Percentiles rank a stretch among this genome's conserved stretches.
phyloP scores from a whole-genome alignment of 2,888 invertebrate genomes.

The Smittia sp. region DNA sequence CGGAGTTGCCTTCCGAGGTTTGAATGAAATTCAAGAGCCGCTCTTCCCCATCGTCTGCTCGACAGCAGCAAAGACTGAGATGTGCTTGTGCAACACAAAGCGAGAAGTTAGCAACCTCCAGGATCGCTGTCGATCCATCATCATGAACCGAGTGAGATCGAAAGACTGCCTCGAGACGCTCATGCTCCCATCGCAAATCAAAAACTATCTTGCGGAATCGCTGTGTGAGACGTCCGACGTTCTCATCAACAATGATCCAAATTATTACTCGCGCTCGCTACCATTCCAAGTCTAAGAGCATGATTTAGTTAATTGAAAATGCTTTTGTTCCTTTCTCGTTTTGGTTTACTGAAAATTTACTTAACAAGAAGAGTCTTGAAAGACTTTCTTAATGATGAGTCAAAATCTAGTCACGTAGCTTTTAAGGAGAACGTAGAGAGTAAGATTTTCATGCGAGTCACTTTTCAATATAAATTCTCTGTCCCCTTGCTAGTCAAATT shows the following conservation, averaged over 20 bases:
- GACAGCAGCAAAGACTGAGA: conserved; percentile 72
- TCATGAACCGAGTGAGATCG: conserved; percentile 57
- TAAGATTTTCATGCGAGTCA: background rate
- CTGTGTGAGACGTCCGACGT: conserved; percentile 50
- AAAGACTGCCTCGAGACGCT: conserved; percentile 58
- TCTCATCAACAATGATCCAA: conserved; percentile 31
- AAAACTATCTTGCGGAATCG: conserved; percentile 59
- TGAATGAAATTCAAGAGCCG: conserved; percentile 61
- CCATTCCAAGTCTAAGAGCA: background rate
- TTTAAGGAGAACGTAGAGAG: background rate
- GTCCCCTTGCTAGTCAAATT: no score
- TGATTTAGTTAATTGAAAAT: background rate
- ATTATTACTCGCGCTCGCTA: conserved; percentile 3
- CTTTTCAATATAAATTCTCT: no score
- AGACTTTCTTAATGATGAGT: conserved; percentile 19
- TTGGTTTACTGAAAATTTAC: background rate
- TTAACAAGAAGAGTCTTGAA: no score
- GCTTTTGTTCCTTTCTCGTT: conserved; percentile 2
- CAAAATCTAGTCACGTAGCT: conserved; percentile 18
- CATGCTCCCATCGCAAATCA: conserved; percentile 60
- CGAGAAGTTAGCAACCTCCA: conserved; percentile 66
- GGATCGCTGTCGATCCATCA: conserved; percentile 64
- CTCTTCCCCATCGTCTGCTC: conserved; percentile 69
- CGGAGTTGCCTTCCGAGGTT: conserved; percentile 68
- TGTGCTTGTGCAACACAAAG: conserved; percentile 61